These are phyloP conservation scores for Nycteola revayana DNA, from an alignment of 2,888 invertebrate species.

Conservation along the genomic window DNA sequence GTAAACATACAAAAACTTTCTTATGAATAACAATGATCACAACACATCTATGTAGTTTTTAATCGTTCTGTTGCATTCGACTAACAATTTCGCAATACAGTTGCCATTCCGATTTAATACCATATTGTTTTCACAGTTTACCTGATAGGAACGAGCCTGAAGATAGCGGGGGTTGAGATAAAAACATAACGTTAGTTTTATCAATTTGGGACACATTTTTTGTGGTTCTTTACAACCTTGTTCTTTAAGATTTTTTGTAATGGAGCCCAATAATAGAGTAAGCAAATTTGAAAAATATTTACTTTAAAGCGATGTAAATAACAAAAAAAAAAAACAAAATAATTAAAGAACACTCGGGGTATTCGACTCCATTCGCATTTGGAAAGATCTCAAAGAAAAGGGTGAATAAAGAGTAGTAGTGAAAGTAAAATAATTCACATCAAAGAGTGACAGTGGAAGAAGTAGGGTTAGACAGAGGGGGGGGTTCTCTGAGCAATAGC, in stretches of 20 bases:
- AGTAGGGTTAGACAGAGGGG: constrained; percentile 42
- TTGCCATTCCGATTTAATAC: constrained; percentile 77
- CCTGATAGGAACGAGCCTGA: constrained; percentile 94
- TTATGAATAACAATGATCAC: constrained; percentile 60
- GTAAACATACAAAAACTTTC: constrained; percentile 47
- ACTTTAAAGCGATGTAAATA: constrained; percentile 2
- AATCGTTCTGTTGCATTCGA: constrained; percentile 62
- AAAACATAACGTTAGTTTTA: constrained; percentile 81
- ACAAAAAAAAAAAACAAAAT: constrained; percentile 6
- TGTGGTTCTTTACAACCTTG: constrained; percentile 38
- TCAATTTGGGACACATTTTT: constrained; percentile 44
- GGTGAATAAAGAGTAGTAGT: constrained; percentile 22
- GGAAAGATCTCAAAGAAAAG: constrained; percentile 39
- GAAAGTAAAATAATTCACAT: constrained; percentile 30
- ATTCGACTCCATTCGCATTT: constrained; percentile 37
- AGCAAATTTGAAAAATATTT: constrained; percentile 14
- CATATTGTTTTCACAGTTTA: constrained; percentile 83
- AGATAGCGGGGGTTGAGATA: constrained; percentile 85
- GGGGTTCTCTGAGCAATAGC: constrained; percentile 68
- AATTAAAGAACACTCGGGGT: constrained; percentile 15
- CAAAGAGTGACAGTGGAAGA: constrained; percentile 42
- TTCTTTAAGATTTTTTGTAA: constrained; percentile 33
- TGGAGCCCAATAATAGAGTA: constrained; percentile 23
- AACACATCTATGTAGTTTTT: constrained; percentile 64
- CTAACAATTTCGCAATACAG: constrained; percentile 77